These are phyloP conservation scores for Caenorhabditis inopinata DNA, from an alignment of 1,140 invertebrate genomes.

Conservation along the genomic window DNA sequence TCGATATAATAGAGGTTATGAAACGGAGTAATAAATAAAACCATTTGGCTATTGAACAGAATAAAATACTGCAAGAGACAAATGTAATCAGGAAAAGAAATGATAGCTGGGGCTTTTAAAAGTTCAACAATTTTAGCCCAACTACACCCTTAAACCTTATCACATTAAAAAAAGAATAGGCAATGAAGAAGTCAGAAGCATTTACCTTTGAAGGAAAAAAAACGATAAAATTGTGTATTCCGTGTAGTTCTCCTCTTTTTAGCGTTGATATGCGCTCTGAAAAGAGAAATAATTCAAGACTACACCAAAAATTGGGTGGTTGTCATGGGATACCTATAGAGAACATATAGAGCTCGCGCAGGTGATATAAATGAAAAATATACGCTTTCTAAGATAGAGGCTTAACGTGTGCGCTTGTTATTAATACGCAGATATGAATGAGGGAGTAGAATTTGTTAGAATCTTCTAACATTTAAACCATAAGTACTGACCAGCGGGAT, in stretches of 20 bases:
- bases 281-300: background rate
- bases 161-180: background rate
- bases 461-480: background rate
- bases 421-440: no score
- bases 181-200: background rate
- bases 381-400: no score
- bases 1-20: background rate
- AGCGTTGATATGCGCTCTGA: no score
- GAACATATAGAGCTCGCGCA: background rate
- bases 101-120: no score
- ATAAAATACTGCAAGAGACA: background rate
- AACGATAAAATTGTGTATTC: no score
- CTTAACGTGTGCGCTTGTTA: no score
- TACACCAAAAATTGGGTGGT: no score
- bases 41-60: background rate
- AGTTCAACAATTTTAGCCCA: background rate
- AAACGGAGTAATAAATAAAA: background rate
- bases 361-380: background rate
- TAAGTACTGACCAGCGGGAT: background rate
- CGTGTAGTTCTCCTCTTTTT: no score
- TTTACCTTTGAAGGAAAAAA: no score
- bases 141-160: conserved; percentile 4
- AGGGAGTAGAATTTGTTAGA: background rate
- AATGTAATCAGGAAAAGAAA: background rate
- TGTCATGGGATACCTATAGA: background rate